phyloP scores from a whole-genome alignment of 2,888 invertebrate genomes.

The Ypsolopha scabrella region DNA sequence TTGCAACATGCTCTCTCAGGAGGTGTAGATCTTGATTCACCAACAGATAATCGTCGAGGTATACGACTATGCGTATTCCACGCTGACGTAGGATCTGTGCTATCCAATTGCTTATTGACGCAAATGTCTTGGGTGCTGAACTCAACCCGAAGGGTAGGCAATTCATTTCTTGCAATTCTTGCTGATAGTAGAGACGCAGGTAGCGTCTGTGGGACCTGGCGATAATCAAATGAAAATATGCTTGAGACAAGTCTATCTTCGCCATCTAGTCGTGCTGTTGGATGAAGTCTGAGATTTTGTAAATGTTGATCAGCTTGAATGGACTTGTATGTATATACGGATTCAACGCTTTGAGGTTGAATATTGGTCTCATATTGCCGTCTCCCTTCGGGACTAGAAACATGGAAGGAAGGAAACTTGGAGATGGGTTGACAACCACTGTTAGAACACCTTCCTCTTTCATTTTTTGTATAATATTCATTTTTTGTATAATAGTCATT shows the following conservation, averaged over 20 bases:
- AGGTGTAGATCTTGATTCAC: conserved; percentile 8
- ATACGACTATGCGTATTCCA: conserved; percentile 12
- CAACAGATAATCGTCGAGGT: conserved; percentile 14
- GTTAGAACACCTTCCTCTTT: conserved; percentile 9
- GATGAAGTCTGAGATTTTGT: conserved; percentile 15
- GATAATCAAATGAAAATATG: conserved; percentile 19
- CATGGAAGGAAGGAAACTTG: conserved; percentile 17
- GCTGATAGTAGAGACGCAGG: conserved; percentile 13
- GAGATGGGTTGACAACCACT: conserved; percentile 5
- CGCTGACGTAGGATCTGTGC: conserved; percentile 11
- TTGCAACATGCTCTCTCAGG: conserved; percentile 8
- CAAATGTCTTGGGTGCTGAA: conserved; percentile 17
- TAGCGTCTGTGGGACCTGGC: conserved; percentile 18
- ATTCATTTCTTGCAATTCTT: conserved; percentile 14
- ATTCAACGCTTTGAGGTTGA: conserved; percentile 17
- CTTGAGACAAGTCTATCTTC: conserved; percentile 16
- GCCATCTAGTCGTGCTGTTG: conserved; percentile 16
- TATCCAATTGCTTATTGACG: conserved; percentile 14
- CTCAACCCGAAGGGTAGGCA: conserved; percentile 20
- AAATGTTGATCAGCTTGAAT: conserved; percentile 16
- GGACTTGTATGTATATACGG: conserved; percentile 10
- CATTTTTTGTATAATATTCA: conserved; percentile 11
- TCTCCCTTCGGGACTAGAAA: conserved; percentile 17
- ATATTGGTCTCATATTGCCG: conserved; percentile 14
- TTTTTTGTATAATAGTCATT: too few species aligned